These are phyloP conservation scores for Erinaceus europaeus DNA, from an alignment of 2,113 vertebrate species.

Conservation along the genomic window DNA sequence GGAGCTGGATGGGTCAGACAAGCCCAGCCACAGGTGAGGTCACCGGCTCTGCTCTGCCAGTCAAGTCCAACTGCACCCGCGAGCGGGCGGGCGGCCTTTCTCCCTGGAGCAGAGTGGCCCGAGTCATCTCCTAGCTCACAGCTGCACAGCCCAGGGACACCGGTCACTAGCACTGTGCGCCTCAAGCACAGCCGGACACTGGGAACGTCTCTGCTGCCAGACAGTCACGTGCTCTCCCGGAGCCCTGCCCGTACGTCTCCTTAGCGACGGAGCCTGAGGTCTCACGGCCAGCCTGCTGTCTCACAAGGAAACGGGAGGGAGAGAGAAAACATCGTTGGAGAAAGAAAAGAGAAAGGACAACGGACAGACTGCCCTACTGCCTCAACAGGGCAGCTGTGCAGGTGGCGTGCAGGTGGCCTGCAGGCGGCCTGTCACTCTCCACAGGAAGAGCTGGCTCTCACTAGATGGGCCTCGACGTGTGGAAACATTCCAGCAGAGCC, in stretches of 20 bases:
- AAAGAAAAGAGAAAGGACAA: constrained; percentile 58
- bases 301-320: constrained; percentile 52
- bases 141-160: background rate
- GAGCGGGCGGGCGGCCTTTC: background rate
- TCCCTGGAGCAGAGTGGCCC: background rate
- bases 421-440: background rate
- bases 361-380: background rate
- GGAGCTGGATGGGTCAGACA: background rate
- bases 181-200: background rate
- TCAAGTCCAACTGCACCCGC: background rate
- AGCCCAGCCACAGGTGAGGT: background rate
- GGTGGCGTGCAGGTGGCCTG: background rate
- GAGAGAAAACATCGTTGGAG: constrained; percentile 51
- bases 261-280: constrained; percentile 56
- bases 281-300: constrained; percentile 60
- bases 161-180: background rate
- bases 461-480: background rate
- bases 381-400: background rate
- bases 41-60: background rate
- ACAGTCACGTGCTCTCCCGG: background rate
- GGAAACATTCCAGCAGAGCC: background rate
- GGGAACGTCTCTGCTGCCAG: background rate
- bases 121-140: too few species aligned
- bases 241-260: background rate
- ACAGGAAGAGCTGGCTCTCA: background rate